Evolutionary conservation across 2,113 vertebrate species (phyloP).

Genomic region (cattle (Bos taurus)): ARS-UCD2.0 NC_037330.1:10874501-10875000

Average conservation of each 20-base stretch:
- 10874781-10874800: not conserved
- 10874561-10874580: rapidly evolving
- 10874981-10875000: not conserved
- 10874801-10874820: not conserved
- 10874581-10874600: not conserved
- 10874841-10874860: not conserved
- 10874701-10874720: not conserved
- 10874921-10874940: not conserved
- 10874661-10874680: not conserved
- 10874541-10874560: not conserved
- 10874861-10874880: not conserved
- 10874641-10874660: not conserved
- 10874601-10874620: not conserved
- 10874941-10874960: not conserved
- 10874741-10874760: no score
- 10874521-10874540: not conserved
- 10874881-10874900: not conserved
- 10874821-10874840: not conserved
- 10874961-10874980: not conserved
- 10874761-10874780: no score
- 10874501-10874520: not conserved
- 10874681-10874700: not conserved
- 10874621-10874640: not conserved
- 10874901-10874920: not conserved
- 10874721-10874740: not conserved